phyloP scores from a whole-genome alignment of 2,888 invertebrate species.

The Chrysolina oricalcia region DNA sequence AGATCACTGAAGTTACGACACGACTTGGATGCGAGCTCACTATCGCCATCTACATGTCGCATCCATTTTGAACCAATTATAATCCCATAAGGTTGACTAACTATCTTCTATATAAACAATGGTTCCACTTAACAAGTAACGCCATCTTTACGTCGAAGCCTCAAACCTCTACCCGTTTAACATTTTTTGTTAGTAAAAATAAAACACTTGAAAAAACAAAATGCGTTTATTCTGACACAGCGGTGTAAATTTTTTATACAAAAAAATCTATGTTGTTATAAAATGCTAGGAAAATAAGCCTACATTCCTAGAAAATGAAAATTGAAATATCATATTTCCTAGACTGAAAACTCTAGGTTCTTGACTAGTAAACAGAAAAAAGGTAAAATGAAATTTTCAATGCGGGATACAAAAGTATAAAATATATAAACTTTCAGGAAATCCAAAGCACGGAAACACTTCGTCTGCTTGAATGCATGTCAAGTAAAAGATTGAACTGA shows the following conservation, averaged over 20 bases:
- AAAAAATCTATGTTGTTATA: conserved; percentile 5
- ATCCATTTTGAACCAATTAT: no score
- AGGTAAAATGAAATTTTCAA: background rate
- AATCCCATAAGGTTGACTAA: no score
- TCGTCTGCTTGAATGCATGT: background rate
- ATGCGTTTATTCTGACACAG: conserved; percentile 6
- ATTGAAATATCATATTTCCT: conserved; percentile 4
- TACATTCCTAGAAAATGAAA: conserved; percentile 1
- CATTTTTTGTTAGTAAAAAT: background rate
- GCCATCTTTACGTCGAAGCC: no score
- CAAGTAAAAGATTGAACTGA: background rate
- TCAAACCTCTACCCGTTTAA: no score
- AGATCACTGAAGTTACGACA: no score
- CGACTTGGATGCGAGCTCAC: no score
- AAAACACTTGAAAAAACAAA: background rate
- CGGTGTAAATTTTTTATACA: background rate
- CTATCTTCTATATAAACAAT: no score
- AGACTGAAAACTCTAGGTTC: background rate
- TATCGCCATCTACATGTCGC: no score
- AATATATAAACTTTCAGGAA: conserved; percentile 15
- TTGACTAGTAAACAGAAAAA: background rate
- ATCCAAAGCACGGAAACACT: background rate
- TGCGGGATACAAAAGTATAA: conserved; percentile 22
- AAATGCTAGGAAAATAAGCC: conserved; percentile 11
- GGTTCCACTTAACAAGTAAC: no score